Conservation (phyloP, 37 sponge, comb jelly and placozoan species). For the Ephydatia muelleri region DNA sequence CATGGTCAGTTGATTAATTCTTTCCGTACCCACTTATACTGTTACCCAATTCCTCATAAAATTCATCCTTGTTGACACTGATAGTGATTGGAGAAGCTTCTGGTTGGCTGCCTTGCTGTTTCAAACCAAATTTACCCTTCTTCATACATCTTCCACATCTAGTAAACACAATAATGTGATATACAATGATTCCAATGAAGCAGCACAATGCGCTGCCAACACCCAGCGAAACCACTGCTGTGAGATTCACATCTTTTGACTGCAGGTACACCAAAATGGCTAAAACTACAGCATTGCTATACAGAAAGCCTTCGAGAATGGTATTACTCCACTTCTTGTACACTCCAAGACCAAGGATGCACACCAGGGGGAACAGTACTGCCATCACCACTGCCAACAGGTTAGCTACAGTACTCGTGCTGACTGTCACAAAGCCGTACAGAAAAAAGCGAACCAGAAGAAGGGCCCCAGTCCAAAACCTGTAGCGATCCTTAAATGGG, state of each 20-base stretch:
- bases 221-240: not conserved
- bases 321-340: not conserved
- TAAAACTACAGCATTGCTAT: not conserved
- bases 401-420: not conserved
- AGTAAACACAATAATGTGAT: not conserved
- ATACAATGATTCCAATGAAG: not conserved
- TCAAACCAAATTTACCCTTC: not conserved
- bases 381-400: not conserved
- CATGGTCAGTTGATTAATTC: not conserved
- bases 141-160: not conserved
- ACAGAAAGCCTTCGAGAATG: not conserved
- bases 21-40: not conserved
- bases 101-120: not conserved
- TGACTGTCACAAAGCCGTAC: not conserved
- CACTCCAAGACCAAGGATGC: not conserved
- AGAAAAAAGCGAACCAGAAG: conserved; percentile 10
- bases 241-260: not conserved
- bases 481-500: conserved; percentile 5
- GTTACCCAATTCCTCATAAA: not conserved
- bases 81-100: not conserved
- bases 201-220: not conserved
- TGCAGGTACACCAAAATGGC: not conserved
- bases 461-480: conserved; percentile 20
- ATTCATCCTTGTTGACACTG: not conserved
- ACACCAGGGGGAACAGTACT: not conserved